These are phyloP conservation scores for Leiothrix lutea DNA, from an alignment of 2,113 vertebrate genomes.

Conservation along the genomic window DNA sequence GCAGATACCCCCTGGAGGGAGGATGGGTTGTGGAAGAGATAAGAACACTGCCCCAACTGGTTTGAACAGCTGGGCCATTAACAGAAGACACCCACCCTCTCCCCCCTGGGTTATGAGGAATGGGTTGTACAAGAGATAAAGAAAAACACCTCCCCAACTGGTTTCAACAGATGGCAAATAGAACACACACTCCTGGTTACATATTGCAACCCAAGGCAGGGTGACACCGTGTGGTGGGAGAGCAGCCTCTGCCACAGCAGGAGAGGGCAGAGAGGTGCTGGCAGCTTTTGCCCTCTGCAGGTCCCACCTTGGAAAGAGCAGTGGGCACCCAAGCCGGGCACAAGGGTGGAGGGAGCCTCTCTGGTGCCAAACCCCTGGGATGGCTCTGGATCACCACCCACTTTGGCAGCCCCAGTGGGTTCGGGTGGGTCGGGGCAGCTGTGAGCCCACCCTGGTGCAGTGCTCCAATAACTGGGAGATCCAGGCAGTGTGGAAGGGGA, in stretches of 20 bases:
- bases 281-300: not conserved
- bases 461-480: not conserved
- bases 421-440: not conserved
- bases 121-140: too few relatives aligned
- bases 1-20: too few relatives aligned
- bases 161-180: too few relatives aligned
- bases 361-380: not conserved
- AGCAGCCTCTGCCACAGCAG: not conserved
- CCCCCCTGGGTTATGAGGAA: too few relatives aligned
- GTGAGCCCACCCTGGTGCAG: accelerated
- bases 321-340: not conserved
- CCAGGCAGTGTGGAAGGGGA: accelerated
- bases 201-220: too few relatives aligned
- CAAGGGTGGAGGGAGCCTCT: accelerated
- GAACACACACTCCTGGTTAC: too few relatives aligned
- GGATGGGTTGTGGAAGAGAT: too few relatives aligned
- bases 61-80: too few relatives aligned
- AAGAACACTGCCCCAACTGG: too few relatives aligned
- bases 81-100: too few relatives aligned
- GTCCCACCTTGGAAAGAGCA: not conserved
- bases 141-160: too few relatives aligned
- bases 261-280: not conserved
- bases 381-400: not conserved
- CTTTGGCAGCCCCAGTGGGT: accelerated
- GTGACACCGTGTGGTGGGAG: not conserved